Conservation (phyloP, 2,797 vertebrate genomes). For the Martes flavigula region DNA sequence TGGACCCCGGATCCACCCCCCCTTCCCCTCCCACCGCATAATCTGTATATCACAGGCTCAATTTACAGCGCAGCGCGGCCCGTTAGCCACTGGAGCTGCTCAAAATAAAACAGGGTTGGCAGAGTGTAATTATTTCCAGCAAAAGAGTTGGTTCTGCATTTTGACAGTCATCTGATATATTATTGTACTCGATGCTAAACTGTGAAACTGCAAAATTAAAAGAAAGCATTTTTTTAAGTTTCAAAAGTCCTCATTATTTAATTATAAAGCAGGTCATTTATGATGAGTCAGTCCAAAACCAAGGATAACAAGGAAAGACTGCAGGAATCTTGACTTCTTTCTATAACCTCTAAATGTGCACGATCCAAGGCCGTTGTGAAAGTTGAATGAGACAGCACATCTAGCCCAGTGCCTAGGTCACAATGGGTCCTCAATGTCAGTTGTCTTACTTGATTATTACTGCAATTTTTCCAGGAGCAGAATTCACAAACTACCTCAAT, state of each 20-base stretch:
- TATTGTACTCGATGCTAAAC: conserved; percentile 73
- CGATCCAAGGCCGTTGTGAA: not conserved
- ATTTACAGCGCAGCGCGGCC: conserved; percentile 26
- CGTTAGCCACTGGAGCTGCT: conserved; percentile 54
- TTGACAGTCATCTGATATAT: conserved; percentile 68
- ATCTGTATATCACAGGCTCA: conserved; percentile 22
- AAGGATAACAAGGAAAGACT: conserved; percentile 67
- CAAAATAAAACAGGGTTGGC: conserved; percentile 72
- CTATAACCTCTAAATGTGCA: not conserved
- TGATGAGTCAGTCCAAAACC: conserved; percentile 80
- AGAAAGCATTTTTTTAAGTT: conserved; percentile 59
- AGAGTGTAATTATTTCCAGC: conserved; percentile 78
- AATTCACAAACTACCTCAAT: conserved; percentile 4
- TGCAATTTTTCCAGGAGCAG: not conserved
- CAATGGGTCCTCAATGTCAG: not conserved
- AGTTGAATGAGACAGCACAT: not conserved
- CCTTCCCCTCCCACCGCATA: not conserved
- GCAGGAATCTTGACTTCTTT: conserved; percentile 2
- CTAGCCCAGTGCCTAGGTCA: not conserved
- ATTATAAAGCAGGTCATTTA: conserved; percentile 77
- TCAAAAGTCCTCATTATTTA: conserved; percentile 69
- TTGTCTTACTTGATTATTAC: not conserved
- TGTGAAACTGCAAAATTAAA: conserved; percentile 72
- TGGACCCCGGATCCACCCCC: not conserved
- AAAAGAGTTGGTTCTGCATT: conserved; percentile 74